phyloP scores from a whole-genome alignment of 2,888 invertebrate genomes.

The Himalopsyche kuldschensis region DNA sequence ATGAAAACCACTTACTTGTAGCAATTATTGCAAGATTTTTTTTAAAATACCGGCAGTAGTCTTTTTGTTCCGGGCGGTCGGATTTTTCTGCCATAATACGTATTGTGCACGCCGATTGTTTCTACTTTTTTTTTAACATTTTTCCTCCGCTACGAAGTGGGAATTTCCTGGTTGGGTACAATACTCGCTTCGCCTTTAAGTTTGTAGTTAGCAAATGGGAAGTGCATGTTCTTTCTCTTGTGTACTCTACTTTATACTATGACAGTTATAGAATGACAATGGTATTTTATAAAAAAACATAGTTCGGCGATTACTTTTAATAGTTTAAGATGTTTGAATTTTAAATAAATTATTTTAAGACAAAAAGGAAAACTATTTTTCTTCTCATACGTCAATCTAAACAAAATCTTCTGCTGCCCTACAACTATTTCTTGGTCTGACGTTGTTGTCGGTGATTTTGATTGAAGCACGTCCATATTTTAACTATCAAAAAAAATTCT shows the following conservation, averaged over 20 bases:
- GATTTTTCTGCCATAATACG: neutral
- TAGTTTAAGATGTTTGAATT: neutral
- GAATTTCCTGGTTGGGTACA: neutral
- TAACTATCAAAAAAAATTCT: too few species aligned
- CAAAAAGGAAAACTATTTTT: too few species aligned
- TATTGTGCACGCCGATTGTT: neutral
- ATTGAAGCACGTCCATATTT: too few species aligned
- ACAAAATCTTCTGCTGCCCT: too few species aligned
- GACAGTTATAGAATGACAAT: neutral
- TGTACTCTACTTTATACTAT: neutral
- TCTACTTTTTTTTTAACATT: neutral
- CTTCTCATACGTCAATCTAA: too few species aligned
- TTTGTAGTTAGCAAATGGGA: neutral
- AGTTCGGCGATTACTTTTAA: neutral
- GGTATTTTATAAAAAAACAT: neutral
- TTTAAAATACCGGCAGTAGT: neutral
- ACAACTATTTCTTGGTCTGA: too few species aligned
- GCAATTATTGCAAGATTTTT: neutral
- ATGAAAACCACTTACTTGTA: neutral
- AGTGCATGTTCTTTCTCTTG: neutral
- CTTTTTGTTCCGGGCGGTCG: neutral
- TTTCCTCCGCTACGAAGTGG: neutral
- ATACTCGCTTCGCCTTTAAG: neutral
- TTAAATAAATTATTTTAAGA: neutral
- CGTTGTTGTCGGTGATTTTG: too few species aligned